Conservation (phyloP, 2,113 vertebrate species). For the Nettapus auritus region DNA sequence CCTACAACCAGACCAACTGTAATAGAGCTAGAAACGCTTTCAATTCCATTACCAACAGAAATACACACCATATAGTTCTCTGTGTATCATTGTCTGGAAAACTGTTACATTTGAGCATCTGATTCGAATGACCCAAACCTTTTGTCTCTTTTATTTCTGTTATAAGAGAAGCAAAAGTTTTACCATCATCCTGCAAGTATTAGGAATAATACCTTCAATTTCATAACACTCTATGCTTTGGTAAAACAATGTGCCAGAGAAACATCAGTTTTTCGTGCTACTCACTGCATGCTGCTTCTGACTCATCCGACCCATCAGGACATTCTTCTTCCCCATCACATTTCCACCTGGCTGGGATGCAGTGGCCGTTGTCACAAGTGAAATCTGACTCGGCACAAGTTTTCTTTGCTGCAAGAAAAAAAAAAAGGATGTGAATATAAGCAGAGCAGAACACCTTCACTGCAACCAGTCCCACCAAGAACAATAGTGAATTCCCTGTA, state of each 20-base stretch:
- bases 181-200: neutral
- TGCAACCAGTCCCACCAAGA: neutral
- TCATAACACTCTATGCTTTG: neutral
- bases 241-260: neutral
- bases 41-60: neutral
- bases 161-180: neutral
- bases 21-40: neutral
- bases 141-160: neutral
- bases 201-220: neutral
- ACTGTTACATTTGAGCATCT: neutral
- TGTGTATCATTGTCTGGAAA: neutral
- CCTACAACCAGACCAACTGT: neutral
- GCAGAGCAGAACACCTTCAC: neutral
- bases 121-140: neutral
- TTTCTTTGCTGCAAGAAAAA: constrained; percentile 85
- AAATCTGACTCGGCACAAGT: constrained; percentile 93
- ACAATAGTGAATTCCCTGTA: fast-evolving
- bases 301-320: constrained; percentile 91
- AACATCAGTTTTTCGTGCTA: neutral
- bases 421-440: neutral
- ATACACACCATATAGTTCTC: neutral
- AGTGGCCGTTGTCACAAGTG: constrained; percentile 93
- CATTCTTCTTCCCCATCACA: constrained; percentile 96
- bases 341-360: constrained; percentile 91
- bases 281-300: constrained; percentile 92